A percentile compares a stretch with the other conserved stretches of the same genome.
These are phyloP conservation scores for Bursaphelenchus mucronatus DNA, from an alignment of 1,140 invertebrate genomes.

Conservation along the genomic window DNA sequence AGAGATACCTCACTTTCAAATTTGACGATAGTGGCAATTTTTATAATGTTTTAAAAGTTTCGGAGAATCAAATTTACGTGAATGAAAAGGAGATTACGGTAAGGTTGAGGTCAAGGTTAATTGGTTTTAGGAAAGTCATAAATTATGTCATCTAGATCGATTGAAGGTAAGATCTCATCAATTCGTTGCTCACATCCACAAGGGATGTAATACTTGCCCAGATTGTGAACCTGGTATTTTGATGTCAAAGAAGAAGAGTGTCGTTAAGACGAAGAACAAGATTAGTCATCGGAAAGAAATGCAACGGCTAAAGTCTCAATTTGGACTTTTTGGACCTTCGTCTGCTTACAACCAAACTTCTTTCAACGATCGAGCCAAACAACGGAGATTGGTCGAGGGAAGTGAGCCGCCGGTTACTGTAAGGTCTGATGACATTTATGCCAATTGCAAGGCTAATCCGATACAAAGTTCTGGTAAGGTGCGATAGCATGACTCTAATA, in stretches of 20 bases:
- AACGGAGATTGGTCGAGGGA: slow-evolving; percentile 5
- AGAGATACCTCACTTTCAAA: slow-evolving; percentile 6
- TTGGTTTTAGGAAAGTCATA: slow-evolving; percentile 12
- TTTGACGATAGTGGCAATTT: background rate
- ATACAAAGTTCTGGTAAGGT: background rate
- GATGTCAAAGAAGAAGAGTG: background rate
- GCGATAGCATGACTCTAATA: background rate
- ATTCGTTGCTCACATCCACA: slow-evolving; percentile 21
- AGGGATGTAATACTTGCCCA: slow-evolving; percentile 21
- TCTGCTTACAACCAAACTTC: background rate
- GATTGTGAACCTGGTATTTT: slow-evolving; percentile 23
- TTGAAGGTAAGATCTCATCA: slow-evolving; percentile 14
- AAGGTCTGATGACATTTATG: background rate
- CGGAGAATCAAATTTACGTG: no score
- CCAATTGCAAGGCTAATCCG: slow-evolving; percentile 1
- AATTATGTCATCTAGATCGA: slow-evolving; percentile 9
- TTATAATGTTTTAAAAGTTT: background rate
- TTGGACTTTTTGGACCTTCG: background rate
- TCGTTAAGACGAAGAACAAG: background rate
- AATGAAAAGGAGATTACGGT: no score
- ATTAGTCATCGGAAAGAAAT: slow-evolving; percentile 12
- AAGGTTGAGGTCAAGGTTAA: no score
- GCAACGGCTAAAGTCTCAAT: slow-evolving; percentile 6
- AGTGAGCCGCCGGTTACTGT: background rate
- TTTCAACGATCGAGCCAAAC: slow-evolving; percentile 3